A percentile compares a stretch with the other conserved stretches of the same genome.
Evolutionary conservation across 2,888 invertebrate genomes (phyloP).

Genomic region (Melieria omissa): DNA sequence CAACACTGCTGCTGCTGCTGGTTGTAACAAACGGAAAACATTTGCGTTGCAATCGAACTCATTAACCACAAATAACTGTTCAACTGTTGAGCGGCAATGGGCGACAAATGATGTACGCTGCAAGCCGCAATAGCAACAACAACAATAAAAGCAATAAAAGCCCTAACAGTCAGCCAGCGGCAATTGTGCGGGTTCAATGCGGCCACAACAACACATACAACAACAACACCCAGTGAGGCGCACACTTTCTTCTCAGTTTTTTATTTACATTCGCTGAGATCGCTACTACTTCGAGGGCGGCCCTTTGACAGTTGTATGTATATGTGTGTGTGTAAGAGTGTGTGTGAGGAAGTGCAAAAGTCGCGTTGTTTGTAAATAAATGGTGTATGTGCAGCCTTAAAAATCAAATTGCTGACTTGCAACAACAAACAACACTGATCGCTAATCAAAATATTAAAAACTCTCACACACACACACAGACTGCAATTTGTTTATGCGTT

Average conservation of each 20-base stretch:
- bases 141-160: constrained; percentile 1
- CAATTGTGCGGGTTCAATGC: constrained; percentile 19
- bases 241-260: too few species aligned
- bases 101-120: constrained; percentile 10
- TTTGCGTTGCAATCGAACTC: constrained; percentile 6
- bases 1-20: too few species aligned
- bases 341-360: too few species aligned
- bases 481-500: not conserved
- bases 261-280: too few species aligned
- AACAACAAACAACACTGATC: too few species aligned
- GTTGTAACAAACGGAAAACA: too few species aligned
- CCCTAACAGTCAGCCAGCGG: constrained; percentile 28
- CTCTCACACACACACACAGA: not conserved
- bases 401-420: too few species aligned
- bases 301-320: too few species aligned
- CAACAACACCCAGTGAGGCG: constrained; percentile 35
- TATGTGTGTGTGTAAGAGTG: too few species aligned
- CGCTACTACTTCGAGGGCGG: too few species aligned
- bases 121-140: constrained; percentile 13
- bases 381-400: constrained; percentile 21
- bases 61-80: constrained; percentile 32
- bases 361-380: constrained; percentile 6
- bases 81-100: constrained; percentile 11
- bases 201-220: constrained; percentile 9
- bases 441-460: not conserved